A percentile compares a stretch with the other conserved stretches of the same genome.
Conservation (phyloP, 1,140 invertebrate species). For the Micrasema longulum region DNA sequence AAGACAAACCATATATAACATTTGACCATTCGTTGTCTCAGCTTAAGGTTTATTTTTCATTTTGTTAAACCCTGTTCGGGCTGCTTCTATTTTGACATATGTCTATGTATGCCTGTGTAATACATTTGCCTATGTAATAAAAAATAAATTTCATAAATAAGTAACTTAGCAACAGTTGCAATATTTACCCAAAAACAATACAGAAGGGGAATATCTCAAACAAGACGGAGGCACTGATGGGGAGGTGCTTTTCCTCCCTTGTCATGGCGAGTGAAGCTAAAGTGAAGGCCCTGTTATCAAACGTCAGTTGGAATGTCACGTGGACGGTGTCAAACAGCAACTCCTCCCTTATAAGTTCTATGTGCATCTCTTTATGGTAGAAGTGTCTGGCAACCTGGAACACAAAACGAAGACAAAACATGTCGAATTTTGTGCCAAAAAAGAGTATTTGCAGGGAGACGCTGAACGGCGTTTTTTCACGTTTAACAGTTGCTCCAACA, state of each 20-base stretch:
- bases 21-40: no score
- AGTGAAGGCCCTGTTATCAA: constrained; percentile 92
- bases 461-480: no score
- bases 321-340: constrained; percentile 91
- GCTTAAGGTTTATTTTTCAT: no score
- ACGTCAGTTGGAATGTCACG: constrained; percentile 92
- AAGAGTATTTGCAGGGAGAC: no score
- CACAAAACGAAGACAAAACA: not conserved
- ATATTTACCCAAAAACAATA: constrained; percentile 88
- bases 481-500: no score
- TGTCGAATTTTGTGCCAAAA: no score
- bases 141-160: not conserved
- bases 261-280: constrained; percentile 84
- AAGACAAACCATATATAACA: no score
- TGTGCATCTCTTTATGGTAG: constrained; percentile 93
- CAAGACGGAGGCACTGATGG: constrained; percentile 87
- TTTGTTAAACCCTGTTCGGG: no score
- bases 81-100: no score
- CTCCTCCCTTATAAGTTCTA: constrained; percentile 89
- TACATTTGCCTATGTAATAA: not conserved
- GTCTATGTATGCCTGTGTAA: no score
- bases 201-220: constrained; percentile 99
- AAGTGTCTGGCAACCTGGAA: constrained; percentile 84
- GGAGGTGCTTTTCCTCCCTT: constrained; percentile 86
- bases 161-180: no score